phyloP scores from a whole-genome alignment of 2,113 vertebrate genomes.

The Erythrocebus patas region DNA sequence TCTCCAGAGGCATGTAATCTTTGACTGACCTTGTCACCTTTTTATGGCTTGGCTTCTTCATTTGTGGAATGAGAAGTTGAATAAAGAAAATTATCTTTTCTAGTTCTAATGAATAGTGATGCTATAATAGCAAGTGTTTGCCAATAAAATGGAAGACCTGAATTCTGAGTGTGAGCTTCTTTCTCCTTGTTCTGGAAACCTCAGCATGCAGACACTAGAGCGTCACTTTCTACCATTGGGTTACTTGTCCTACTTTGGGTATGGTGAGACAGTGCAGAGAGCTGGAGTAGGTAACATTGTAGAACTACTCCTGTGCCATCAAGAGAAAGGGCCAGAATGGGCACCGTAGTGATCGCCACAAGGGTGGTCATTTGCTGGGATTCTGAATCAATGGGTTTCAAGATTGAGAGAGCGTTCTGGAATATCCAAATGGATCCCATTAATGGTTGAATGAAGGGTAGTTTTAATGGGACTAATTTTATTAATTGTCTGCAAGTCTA shows the following conservation, averaged over 20 bases:
- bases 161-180: slow-evolving; percentile 5
- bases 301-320: background rate
- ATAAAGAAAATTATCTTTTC: background rate
- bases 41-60: background rate
- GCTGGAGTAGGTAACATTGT: background rate
- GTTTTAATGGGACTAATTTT: background rate
- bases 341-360: background rate
- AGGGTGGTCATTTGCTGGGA: background rate
- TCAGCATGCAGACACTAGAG: background rate
- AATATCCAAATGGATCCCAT: background rate
- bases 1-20: background rate
- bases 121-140: background rate
- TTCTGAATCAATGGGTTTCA: background rate
- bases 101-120: background rate
- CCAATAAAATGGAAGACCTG: background rate
- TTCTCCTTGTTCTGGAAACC: background rate
- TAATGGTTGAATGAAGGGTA: background rate
- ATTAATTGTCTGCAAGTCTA: background rate
- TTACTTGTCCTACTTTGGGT: background rate
- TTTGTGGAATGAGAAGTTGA: background rate
- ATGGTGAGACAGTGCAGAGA: background rate
- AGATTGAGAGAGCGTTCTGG: background rate
- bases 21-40: background rate
- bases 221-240: no score
- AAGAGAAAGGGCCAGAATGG: background rate